Evolutionary conservation across 1,140 invertebrate species (phyloP).

Genomic region (Pseudoatta argentina): DNA sequence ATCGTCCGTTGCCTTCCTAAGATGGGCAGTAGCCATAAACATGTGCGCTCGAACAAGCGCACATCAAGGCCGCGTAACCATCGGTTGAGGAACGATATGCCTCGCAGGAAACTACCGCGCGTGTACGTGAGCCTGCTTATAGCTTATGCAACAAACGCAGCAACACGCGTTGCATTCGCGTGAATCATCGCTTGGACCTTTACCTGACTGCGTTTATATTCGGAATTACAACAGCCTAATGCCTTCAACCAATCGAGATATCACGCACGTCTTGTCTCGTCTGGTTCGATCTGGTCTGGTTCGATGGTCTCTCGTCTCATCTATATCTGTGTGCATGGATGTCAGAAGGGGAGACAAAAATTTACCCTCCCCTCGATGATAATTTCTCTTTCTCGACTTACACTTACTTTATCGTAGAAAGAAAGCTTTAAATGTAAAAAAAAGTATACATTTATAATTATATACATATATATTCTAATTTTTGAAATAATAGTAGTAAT

Average conservation of each 20-base stretch:
- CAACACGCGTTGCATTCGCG: not conserved
- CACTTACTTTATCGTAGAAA: too few relatives aligned
- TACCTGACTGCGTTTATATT: constrained; percentile 48
- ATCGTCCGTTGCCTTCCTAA: constrained; percentile 67
- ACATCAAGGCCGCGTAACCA: constrained; percentile 60
- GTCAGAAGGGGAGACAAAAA: too few relatives aligned
- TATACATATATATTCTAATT: too few relatives aligned
- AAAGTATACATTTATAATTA: too few relatives aligned
- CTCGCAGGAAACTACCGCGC: constrained; percentile 59
- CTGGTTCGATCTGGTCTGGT: not conserved
- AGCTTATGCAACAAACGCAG: not conserved
- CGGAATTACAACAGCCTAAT: constrained; percentile 23
- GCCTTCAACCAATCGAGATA: not conserved
- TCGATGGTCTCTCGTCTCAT: not conserved
- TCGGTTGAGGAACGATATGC: constrained; percentile 47
- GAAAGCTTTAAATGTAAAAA: too few relatives aligned
- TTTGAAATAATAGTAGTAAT: too few relatives aligned
- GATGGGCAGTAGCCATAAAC: constrained; percentile 72
- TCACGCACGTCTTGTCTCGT: not conserved
- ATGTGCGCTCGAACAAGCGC: constrained; percentile 44
- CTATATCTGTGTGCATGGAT: not conserved
- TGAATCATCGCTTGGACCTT: constrained; percentile 50
- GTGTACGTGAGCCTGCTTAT: constrained; percentile 15
- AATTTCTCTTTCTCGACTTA: too few relatives aligned
- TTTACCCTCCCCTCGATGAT: too few relatives aligned